Conservation (phyloP, 2,113 vertebrate species). For the Nannospalax galili region DNA sequence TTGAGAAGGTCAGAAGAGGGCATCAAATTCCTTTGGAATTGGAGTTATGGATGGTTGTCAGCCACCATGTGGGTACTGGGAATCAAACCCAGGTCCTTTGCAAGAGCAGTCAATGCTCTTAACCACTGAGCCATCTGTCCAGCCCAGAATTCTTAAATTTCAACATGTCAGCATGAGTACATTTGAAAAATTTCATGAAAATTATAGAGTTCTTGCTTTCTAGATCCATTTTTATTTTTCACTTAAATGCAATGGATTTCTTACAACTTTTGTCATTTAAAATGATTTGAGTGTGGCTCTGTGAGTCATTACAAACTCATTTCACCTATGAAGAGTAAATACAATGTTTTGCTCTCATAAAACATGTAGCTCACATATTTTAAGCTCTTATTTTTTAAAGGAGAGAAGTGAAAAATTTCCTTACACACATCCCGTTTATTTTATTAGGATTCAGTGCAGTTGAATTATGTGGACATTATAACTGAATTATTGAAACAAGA, state of each 20-base stretch:
- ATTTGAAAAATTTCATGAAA: background rate
- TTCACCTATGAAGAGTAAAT: background rate
- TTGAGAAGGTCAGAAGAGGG: too few relatives aligned
- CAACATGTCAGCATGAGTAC: background rate
- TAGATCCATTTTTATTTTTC: background rate
- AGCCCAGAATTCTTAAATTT: background rate
- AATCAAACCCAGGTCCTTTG: too few relatives aligned
- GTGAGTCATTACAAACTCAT: slow-evolving; percentile 55
- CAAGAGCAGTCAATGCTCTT: too few relatives aligned
- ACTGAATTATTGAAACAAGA: slow-evolving; percentile 42
- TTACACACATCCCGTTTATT: background rate
- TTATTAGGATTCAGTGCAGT: background rate
- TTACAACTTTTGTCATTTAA: slow-evolving; percentile 25
- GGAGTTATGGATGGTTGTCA: too few relatives aligned
- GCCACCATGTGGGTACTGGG: too few relatives aligned
- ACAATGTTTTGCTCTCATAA: background rate
- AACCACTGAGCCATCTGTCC: too few relatives aligned
- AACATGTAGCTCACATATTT: slow-evolving; percentile 30
- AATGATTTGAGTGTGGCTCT: background rate
- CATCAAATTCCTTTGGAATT: too few relatives aligned
- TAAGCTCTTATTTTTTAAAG: background rate
- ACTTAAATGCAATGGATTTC: background rate
- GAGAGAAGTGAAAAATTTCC: background rate
- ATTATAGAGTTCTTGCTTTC: background rate
- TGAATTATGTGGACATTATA: background rate